phyloP scores from a whole-genome alignment of 2,113 vertebrate species.

The Pelobates fuscus region DNA sequence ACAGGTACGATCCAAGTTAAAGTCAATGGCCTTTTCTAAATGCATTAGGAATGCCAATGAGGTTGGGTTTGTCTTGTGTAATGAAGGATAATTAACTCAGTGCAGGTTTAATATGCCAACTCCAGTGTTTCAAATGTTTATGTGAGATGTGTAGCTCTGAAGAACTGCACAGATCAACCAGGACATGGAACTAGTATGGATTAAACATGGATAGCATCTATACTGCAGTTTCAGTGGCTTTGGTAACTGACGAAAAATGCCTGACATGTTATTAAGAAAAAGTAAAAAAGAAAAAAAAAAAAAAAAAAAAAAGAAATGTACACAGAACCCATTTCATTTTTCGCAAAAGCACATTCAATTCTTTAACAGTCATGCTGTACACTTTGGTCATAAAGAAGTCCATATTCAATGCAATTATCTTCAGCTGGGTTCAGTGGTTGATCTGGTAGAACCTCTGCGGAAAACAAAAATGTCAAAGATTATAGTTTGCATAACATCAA shows the following conservation, averaged over 20 bases:
- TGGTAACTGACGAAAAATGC: constrained; percentile 5
- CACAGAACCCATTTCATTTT: background rate
- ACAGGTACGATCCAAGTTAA: too few species aligned
- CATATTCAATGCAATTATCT: background rate
- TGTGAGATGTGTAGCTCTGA: background rate
- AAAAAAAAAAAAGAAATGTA: background rate
- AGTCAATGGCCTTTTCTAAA: too few species aligned
- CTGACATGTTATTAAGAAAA: constrained; percentile 24
- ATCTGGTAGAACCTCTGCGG: constrained; percentile 26
- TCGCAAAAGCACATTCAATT: background rate
- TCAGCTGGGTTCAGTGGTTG: constrained; percentile 24
- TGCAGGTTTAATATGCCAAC: background rate
- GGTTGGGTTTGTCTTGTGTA: too few species aligned
- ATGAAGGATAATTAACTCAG: too few species aligned
- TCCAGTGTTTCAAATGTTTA: background rate
- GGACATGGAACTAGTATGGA: too few species aligned
- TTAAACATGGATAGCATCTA: constrained; percentile 19
- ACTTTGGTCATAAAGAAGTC: background rate
- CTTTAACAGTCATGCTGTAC: background rate
- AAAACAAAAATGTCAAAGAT: background rate
- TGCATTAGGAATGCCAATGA: too few species aligned
- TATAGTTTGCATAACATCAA: background rate
- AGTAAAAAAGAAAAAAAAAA: background rate
- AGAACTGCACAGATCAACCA: too few species aligned
- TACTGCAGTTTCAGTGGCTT: constrained; percentile 8